A percentile compares a stretch with the other conserved stretches of the same genome.
Evolutionary conservation across 1,140 invertebrate species (phyloP).

Genomic region (Listronotus oregonensis): DNA sequence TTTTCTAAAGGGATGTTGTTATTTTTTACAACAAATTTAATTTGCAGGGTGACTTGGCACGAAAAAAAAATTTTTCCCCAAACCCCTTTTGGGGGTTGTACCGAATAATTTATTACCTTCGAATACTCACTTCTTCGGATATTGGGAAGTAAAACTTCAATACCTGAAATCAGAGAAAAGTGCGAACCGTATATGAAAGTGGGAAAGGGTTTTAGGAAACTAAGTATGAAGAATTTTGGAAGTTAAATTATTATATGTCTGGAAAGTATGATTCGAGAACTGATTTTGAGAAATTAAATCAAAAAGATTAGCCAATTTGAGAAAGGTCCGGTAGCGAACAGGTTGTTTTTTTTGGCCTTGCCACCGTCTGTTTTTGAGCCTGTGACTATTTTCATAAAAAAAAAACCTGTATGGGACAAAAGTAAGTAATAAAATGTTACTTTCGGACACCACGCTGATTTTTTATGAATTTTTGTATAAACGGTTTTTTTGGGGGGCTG

Average conservation of each 20-base stretch:
- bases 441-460: too few species aligned
- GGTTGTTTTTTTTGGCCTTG: constrained; percentile 96
- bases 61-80: constrained; percentile 99
- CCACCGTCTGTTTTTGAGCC: constrained; percentile 93
- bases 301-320: constrained; percentile 71
- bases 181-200: constrained; percentile 86
- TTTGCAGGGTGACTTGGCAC: constrained; percentile 89
- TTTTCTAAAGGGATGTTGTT: neutral
- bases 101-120: constrained; percentile 85
- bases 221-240: constrained; percentile 86
- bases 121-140: constrained; percentile 90
- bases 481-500: too few species aligned
- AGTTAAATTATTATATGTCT: constrained; percentile 81
- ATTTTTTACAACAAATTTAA: too few species aligned
- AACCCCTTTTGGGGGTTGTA: constrained; percentile 97
- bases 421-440: constrained; percentile 62
- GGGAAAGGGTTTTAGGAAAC: constrained; percentile 69
- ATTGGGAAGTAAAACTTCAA: constrained; percentile 83
- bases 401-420: constrained; percentile 82
- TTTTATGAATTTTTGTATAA: too few species aligned
- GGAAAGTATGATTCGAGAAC: constrained; percentile 81
- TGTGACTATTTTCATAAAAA: constrained; percentile 85
- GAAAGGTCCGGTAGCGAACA: constrained; percentile 68
- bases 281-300: constrained; percentile 82
- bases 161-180: constrained; percentile 74